These are phyloP conservation scores for Dermatophagoides farinae DNA, from an alignment of 1,140 invertebrate genomes.

Conservation along the genomic window DNA sequence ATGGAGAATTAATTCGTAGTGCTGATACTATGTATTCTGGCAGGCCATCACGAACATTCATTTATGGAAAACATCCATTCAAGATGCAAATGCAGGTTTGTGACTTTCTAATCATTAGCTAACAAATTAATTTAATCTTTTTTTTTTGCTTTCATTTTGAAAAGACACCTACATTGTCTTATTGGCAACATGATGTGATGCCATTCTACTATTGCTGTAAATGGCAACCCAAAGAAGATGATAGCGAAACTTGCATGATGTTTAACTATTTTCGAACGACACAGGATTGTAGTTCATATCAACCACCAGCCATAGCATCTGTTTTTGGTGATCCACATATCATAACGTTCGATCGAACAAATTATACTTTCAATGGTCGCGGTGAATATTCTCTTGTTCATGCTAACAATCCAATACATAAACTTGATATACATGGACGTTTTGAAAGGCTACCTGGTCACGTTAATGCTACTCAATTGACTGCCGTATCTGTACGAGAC, in stretches of 20 bases:
- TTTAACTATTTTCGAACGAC: slow-evolving; percentile 71
- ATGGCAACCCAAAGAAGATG: slow-evolving; percentile 67
- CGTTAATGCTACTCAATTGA: slow-evolving; percentile 58
- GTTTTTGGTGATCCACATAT: slow-evolving; percentile 84
- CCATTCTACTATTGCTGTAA: slow-evolving; percentile 82
- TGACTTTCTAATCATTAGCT: neutral
- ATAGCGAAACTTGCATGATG: slow-evolving; percentile 74
- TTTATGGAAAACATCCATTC: slow-evolving; percentile 20
- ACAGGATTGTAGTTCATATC: slow-evolving; percentile 83
- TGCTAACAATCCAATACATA: slow-evolving; percentile 48
- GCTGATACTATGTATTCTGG: slow-evolving; percentile 88
- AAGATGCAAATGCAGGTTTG: slow-evolving; percentile 29
- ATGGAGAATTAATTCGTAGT: slow-evolving; percentile 68
- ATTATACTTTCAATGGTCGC: slow-evolving; percentile 84
- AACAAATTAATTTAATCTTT: neutral
- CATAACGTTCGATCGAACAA: slow-evolving; percentile 67
- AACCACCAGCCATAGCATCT: slow-evolving; percentile 44
- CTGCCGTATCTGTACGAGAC: slow-evolving; percentile 43
- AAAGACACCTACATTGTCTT: slow-evolving; percentile 64
- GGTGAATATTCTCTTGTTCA: slow-evolving; percentile 74
- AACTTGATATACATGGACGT: slow-evolving; percentile 55
- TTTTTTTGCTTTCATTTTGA: neutral
- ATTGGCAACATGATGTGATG: slow-evolving; percentile 82
- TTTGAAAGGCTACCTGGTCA: slow-evolving; percentile 48
- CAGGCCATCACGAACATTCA: slow-evolving; percentile 47